Base-by-base conservation (phyloP, 2,113 vertebrate species). In the Calonectris borealis region DNA sequence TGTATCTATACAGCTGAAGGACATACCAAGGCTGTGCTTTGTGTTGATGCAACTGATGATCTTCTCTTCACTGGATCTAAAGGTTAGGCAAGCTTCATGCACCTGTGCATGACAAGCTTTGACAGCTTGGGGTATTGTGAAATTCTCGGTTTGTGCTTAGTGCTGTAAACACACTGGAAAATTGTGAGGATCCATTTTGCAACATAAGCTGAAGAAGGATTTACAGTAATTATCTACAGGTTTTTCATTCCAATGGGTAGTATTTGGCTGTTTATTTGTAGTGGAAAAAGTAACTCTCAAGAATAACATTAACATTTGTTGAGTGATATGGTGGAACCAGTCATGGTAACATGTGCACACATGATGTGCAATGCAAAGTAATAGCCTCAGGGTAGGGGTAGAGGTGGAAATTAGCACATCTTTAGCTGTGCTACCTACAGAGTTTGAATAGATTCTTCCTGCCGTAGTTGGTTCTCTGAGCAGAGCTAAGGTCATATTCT, bases 61-160 rank as follows among this genome's bases (percentile, higher is more conserved):
- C 98, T 99, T 69, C 99, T 99, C 52, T 99, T 99, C 94, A 99
- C 99, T 16, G 99, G 99, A 70, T 99, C 99, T 52, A 99, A 99
- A 99, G 99, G 99, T 99, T 86, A 89, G 95, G 32, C 71, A 76
- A 86, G 25, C 62, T 90, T 51, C 68, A 10, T 44, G 25, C 24
- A 34, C 54, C 42, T n/a, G 32, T 79, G 36, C 54, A 40, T 40
- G 40, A 40, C 40, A 40, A 40, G 40, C 44, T 86, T 72, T 86
- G 75, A 70, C 24, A 64, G 2, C 40, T 11, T 18, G 9, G 51
- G 14, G 7, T 51, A 27, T 54, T 80, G 46, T 73, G 29, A 90
- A 81, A 75, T 86, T 85, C 44, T 75, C 8, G 19, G 4, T 65
- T 69, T 80, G 19, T 65, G 31, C 34, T 87, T 60, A 62, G 54